These are phyloP conservation scores for Cyclina sinensis DNA, from an alignment of 1,140 invertebrate species.

Conservation along the genomic window DNA sequence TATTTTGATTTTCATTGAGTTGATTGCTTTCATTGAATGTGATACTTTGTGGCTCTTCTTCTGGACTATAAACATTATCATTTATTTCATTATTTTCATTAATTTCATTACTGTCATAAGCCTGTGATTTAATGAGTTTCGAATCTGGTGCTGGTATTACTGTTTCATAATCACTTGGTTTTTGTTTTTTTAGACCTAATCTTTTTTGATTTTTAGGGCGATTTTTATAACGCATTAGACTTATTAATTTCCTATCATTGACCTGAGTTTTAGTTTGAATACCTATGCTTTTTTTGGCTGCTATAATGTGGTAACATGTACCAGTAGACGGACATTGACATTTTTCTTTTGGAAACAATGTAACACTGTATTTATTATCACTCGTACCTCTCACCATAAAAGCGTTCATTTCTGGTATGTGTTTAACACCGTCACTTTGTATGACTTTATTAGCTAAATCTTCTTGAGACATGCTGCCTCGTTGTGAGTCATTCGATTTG, in stretches of 20 bases:
- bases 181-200: constrained; percentile 30
- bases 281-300: constrained; percentile 13
- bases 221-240: constrained; percentile 41
- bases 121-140: constrained; percentile 4
- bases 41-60: no score
- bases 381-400: background rate
- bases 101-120: constrained; percentile 9
- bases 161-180: constrained; percentile 26
- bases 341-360: background rate
- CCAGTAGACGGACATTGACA: constrained; percentile 15
- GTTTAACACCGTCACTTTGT: no score
- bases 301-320: no score
- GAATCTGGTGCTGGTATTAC: constrained; percentile 14
- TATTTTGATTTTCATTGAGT: no score
- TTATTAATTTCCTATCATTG: constrained; percentile 17
- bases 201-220: constrained; percentile 27
- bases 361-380: constrained; percentile 18
- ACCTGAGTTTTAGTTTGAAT: background rate
- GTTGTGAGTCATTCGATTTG: no score
- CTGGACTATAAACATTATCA: no score
- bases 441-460: no score
- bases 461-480: no score
- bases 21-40: no score
- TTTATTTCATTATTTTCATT: no score
- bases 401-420: background rate